Evolutionary conservation across 2,888 invertebrate species (phyloP).

Genomic region (Odontothrips loti): DNA sequence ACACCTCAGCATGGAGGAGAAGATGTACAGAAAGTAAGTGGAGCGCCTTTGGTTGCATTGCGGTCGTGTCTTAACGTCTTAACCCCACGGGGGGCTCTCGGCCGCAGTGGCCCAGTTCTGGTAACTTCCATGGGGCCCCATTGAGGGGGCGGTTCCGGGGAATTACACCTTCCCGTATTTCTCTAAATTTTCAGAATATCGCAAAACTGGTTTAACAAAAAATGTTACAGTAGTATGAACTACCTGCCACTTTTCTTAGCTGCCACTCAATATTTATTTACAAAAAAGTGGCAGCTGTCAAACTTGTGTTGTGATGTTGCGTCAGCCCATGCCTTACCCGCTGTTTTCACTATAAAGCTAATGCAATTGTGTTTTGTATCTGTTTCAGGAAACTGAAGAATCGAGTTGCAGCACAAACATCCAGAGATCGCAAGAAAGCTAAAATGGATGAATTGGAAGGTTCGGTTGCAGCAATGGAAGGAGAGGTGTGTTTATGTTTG

Average conservation of each 20-base stretch:
- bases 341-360: too few species aligned
- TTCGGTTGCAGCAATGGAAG: constrained; percentile 46
- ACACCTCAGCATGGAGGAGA: constrained; percentile 81
- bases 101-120: not conserved
- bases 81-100: too few species aligned
- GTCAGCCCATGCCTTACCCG: not conserved
- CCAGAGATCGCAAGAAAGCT: constrained; percentile 92
- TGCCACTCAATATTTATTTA: not conserved
- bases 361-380: constrained; percentile 1
- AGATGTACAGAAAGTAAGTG: constrained; percentile 79
- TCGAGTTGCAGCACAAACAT: constrained; percentile 94
- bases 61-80: too few species aligned
- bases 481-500: constrained; percentile 42
- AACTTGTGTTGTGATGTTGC: constrained; percentile 17
- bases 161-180: not conserved
- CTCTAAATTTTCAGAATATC: not conserved
- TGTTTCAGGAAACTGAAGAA: constrained; percentile 84
- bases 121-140: not conserved
- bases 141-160: not conserved
- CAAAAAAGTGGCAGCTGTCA: not conserved
- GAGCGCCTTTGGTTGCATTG: not conserved
- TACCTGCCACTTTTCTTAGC: not conserved
- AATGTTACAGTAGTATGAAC: not conserved
- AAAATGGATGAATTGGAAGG: constrained; percentile 85
- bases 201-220: not conserved